A percentile compares a stretch with the other conserved stretches of the same genome.
Evolutionary conservation across 2,113 vertebrate species (phyloP).

Genomic region (Alethe castanea): DNA sequence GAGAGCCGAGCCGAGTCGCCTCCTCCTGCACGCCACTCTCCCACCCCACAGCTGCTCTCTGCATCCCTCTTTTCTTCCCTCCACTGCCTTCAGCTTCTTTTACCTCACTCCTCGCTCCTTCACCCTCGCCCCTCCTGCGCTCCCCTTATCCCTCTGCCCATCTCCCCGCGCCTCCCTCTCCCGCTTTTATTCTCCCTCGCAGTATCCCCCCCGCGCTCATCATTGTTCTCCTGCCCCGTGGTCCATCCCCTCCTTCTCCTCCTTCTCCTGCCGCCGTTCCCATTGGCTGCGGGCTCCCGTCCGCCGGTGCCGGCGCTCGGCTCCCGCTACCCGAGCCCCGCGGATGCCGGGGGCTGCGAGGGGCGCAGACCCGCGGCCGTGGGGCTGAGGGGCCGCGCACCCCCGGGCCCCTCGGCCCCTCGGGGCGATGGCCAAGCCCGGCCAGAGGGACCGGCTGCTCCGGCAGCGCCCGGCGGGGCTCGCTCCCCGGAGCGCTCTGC

Average conservation of each 20-base stretch:
- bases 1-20: neutral
- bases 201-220: neutral
- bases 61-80: neutral
- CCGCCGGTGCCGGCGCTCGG: neutral
- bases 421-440: neutral
- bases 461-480: neutral
- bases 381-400: neutral
- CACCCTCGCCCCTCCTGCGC: neutral
- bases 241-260: conserved; percentile 44
- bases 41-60: neutral
- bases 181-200: neutral
- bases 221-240: neutral
- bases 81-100: neutral
- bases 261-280: neutral
- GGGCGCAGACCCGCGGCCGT: neutral
- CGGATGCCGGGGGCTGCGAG: neutral
- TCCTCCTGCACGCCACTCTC: neutral
- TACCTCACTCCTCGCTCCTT: neutral
- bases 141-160: conserved; percentile 19
- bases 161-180: conserved; percentile 14
- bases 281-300: conserved; percentile 34
- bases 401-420: neutral
- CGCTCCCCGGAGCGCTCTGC: neutral
- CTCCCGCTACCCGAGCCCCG: neutral
- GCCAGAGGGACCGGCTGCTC: neutral